Conservation (phyloP, 2,888 invertebrate species). For the Conops quadrifasciatus region DNA sequence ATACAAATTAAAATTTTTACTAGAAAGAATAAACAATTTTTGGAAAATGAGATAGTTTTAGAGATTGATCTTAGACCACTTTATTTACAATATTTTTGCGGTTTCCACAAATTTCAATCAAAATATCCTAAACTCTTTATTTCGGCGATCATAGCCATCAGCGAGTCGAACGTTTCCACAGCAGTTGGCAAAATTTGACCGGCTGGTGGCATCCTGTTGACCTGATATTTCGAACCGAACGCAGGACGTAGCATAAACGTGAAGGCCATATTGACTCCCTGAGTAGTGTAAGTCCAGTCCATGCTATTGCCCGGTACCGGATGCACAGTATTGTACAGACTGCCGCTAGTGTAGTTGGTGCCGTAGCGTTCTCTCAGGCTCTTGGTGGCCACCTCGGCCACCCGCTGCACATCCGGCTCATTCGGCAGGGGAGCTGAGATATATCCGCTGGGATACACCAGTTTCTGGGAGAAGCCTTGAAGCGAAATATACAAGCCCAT, state of each 20-base stretch:
- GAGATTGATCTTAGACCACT: too few relatives aligned
- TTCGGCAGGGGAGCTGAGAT: slow-evolving; percentile 68
- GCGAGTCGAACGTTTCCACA: slow-evolving; percentile 70
- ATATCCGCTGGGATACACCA: slow-evolving; percentile 78
- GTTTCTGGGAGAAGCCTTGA: slow-evolving; percentile 79
- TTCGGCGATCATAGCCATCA: slow-evolving; percentile 64
- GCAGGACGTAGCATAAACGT: slow-evolving; percentile 70
- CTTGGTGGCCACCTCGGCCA: slow-evolving; percentile 55
- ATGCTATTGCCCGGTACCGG: slow-evolving; percentile 73
- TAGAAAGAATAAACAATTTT: too few relatives aligned
- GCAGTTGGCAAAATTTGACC: slow-evolving; percentile 72
- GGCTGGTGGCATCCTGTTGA: slow-evolving; percentile 74
- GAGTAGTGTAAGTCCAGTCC: slow-evolving; percentile 81
- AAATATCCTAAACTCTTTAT: too few relatives aligned
- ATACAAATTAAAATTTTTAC: too few relatives aligned
- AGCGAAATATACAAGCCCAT: slow-evolving; percentile 75
- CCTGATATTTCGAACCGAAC: slow-evolving; percentile 58
- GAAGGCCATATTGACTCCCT: slow-evolving; percentile 55
- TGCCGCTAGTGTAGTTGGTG: slow-evolving; percentile 72
- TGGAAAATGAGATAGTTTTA: too few relatives aligned
- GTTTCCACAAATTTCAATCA: too few relatives aligned
- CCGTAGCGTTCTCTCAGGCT: slow-evolving; percentile 68
- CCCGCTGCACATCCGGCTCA: slow-evolving; percentile 66
- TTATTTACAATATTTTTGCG: too few relatives aligned
- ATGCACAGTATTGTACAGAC: slow-evolving; percentile 68